Evolutionary conservation across 1,140 invertebrate genomes (phyloP).

Genomic region (Episyrphus balteatus): DNA sequence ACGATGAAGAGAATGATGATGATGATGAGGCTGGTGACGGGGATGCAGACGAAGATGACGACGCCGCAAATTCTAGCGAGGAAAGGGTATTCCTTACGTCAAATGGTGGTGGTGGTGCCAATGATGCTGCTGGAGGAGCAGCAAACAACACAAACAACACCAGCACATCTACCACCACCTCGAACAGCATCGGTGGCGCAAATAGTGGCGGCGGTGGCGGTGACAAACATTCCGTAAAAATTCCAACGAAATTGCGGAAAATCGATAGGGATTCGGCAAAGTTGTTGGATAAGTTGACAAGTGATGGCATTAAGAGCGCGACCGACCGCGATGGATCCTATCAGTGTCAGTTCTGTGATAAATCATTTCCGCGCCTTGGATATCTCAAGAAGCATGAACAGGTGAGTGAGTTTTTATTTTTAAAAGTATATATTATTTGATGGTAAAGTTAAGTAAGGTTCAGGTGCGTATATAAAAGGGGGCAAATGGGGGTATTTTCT

Average conservation of each 20-base stretch:
- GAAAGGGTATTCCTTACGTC: too few relatives aligned
- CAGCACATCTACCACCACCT: too few relatives aligned
- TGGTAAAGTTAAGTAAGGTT: too few relatives aligned
- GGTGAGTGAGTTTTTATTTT: slow-evolving; percentile 44
- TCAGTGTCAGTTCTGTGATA: slow-evolving; percentile 82
- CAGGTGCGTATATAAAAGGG: too few relatives aligned
- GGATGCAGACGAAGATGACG: slow-evolving; percentile 7
- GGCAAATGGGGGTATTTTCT: too few relatives aligned
- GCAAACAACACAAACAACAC: too few relatives aligned
- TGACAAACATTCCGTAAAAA: not conserved
- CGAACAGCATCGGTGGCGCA: not conserved
- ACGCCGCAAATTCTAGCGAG: not conserved
- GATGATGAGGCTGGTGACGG: not conserved
- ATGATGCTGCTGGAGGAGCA: slow-evolving; percentile 11
- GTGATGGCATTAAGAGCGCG: slow-evolving; percentile 30
- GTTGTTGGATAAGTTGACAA: slow-evolving; percentile 37
- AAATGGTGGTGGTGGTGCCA: slow-evolving; percentile 23
- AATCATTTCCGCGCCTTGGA: slow-evolving; percentile 74
- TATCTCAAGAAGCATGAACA: slow-evolving; percentile 89
- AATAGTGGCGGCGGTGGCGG: not conserved
- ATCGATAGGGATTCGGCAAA: not conserved
- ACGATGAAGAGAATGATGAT: slow-evolving; percentile 2
- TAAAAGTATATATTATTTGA: not conserved
- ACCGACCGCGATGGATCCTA: slow-evolving; percentile 48
- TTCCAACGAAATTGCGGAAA: slow-evolving; percentile 3